These are phyloP conservation scores for Pachyramphus minor DNA, from an alignment of 2,113 vertebrate genomes.

Conservation along the genomic window DNA sequence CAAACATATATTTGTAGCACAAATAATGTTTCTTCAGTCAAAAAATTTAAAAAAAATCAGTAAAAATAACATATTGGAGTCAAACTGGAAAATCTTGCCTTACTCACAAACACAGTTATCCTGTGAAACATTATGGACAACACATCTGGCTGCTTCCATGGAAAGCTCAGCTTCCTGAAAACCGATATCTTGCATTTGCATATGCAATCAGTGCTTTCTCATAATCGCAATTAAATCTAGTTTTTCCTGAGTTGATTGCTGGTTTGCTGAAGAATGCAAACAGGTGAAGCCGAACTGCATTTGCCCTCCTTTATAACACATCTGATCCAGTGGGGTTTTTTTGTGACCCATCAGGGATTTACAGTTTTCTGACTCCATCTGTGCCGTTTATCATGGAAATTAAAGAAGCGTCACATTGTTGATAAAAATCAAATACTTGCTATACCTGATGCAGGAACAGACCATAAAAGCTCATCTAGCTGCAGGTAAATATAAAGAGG, in stretches of 20 bases:
- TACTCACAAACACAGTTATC: neutral
- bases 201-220: neutral
- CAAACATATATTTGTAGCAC: neutral
- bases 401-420: constrained; percentile 33
- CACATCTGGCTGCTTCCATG: neutral
- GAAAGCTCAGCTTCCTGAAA: neutral
- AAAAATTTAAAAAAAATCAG: neutral
- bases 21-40: neutral
- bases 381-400: neutral
- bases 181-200: neutral
- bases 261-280: neutral
- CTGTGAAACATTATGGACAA: neutral
- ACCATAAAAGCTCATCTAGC: neutral
- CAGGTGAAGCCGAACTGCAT: neutral
- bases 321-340: neutral
- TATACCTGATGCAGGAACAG: neutral
- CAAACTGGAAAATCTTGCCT: neutral
- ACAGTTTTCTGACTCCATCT: neutral
- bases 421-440: constrained; percentile 42
- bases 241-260: neutral
- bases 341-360: neutral
- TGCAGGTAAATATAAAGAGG: neutral
- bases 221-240: neutral
- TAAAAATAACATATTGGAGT: neutral
- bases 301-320: neutral